Conservation (phyloP, 1,140 invertebrate genomes). For the Polypedilum vanderplanki region DNA sequence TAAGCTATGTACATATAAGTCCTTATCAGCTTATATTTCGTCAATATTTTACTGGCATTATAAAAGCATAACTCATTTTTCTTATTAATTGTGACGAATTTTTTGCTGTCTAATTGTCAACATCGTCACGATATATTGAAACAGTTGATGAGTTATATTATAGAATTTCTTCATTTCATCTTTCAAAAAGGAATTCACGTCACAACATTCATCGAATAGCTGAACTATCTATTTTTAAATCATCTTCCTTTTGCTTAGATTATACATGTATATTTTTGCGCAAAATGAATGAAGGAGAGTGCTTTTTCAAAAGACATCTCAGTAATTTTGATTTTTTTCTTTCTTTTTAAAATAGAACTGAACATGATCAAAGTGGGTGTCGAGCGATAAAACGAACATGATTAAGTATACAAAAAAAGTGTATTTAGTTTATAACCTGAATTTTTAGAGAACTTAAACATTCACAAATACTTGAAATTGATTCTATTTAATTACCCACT, state of each 20-base stretch:
- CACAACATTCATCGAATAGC: constrained; percentile 4
- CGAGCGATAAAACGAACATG: constrained; percentile 3
- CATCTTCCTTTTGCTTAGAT: constrained; percentile 9
- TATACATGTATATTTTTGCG: background rate
- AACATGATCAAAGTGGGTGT: constrained; percentile 11
- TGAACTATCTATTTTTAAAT: constrained; percentile 20
- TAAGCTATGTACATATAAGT: background rate
- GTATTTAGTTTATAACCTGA: no score
- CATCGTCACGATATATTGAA: background rate
- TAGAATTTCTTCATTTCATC: background rate
- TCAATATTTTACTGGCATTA: background rate
- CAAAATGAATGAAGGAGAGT: background rate
- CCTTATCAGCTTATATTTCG: background rate
- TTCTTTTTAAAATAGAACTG: constrained; percentile 9
- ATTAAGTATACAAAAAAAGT: background rate
- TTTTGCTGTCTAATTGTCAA: background rate
- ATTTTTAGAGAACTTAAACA: no score
- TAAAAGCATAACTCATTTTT: background rate
- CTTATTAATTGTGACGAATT: background rate
- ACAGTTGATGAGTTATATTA: background rate
- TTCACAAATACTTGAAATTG: no score
- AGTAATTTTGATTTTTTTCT: no score
- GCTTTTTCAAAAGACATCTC: background rate
- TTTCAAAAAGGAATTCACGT: background rate
- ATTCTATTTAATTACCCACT: no score